Conservation (phyloP, 2,888 invertebrate genomes). For the Drosophila rellima region DNA sequence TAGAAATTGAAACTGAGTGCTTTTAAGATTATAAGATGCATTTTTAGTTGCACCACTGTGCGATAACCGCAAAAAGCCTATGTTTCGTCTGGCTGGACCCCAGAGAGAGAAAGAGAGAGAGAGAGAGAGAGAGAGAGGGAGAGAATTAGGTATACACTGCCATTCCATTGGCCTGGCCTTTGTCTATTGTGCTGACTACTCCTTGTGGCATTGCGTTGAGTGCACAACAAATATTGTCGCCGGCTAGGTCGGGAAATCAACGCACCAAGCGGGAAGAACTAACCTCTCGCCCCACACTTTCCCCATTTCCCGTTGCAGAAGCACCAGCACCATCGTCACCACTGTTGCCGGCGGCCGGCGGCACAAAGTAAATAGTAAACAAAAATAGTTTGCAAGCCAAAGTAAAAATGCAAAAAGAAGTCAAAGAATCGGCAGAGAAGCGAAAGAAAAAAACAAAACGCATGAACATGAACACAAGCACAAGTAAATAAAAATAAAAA, state of each 20-base stretch:
- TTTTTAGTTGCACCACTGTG: conserved; percentile 43
- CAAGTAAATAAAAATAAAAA: conserved; percentile 58
- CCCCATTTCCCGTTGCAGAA: not conserved
- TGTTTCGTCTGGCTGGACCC: conserved; percentile 24
- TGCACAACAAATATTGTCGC: conserved; percentile 82
- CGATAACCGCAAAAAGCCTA: conserved; percentile 57
- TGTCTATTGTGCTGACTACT: conserved; percentile 49
- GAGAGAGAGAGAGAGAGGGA: not conserved
- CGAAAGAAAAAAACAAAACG: conserved; percentile 38
- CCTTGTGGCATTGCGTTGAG: conserved; percentile 61
- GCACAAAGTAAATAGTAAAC: conserved; percentile 78
- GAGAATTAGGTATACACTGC: conserved; percentile 20
- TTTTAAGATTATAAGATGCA: not conserved
- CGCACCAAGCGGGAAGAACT: conserved; percentile 58
- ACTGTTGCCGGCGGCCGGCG: conserved; percentile 45
- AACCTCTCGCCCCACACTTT: not conserved
- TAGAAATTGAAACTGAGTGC: not conserved
- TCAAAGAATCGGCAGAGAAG: conserved; percentile 32
- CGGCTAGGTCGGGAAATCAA: conserved; percentile 83
- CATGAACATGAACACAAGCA: conserved; percentile 19
- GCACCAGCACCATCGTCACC: conserved; percentile 2
- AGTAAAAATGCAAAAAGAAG: conserved; percentile 68
- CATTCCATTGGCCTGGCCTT: conserved; percentile 76
- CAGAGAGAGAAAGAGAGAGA: not conserved
- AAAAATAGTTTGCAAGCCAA: conserved; percentile 76